phyloP scores from a whole-genome alignment of 2,888 invertebrate genomes.

The Tenthredo distinguenda region DNA sequence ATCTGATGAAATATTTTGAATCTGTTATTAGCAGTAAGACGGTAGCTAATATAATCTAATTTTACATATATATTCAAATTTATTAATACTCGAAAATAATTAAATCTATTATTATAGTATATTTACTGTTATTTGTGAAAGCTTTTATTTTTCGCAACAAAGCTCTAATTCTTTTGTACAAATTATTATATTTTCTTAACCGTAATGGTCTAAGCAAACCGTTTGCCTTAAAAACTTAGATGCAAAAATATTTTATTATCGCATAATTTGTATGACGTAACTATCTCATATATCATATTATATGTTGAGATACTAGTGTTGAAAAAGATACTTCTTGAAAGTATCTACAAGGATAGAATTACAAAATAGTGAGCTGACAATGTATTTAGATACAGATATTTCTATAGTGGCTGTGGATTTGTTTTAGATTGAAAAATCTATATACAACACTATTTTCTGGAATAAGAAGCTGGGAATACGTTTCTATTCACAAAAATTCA shows the following conservation, averaged over 20 bases:
- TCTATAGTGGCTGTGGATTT: not conserved
- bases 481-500: not conserved
- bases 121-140: slow-evolving; percentile 25
- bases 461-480: not conserved
- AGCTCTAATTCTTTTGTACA: slow-evolving; percentile 37
- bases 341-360: not conserved
- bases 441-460: not conserved
- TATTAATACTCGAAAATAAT: not conserved
- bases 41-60: not conserved
- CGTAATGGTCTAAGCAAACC: not conserved
- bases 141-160: not conserved
- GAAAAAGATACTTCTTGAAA: not conserved
- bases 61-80: slow-evolving; percentile 21
- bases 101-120: slow-evolving; percentile 2
- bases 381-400: not conserved
- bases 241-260: slow-evolving; percentile 30
- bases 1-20: slow-evolving; percentile 15
- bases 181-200: slow-evolving; percentile 22
- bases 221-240: slow-evolving; percentile 24
- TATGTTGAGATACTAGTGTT: not conserved
- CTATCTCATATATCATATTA: not conserved
- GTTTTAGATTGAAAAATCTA: not conserved
- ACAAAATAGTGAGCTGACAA: not conserved
- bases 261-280: not conserved
- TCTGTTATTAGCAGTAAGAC: not conserved